Evolutionary conservation across 2,797 vertebrate species (phyloP), one percentile per base, ranked within the genome.

Genomic region (Coccyzus lansbergi): DNA sequence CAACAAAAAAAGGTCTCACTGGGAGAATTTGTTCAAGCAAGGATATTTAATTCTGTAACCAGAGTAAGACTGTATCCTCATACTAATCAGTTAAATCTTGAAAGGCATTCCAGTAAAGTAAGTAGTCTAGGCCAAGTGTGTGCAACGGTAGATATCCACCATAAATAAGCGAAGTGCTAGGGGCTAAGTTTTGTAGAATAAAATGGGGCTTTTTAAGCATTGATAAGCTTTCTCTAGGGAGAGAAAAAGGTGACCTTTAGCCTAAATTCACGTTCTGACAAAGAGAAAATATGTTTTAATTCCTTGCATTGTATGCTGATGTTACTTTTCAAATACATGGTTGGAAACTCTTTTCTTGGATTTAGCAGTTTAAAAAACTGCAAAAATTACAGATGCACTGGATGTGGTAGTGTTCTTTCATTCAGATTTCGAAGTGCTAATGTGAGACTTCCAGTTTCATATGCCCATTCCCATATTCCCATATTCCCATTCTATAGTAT

Each of bases 391-490:
- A 79, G 25, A 22, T 51, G 33, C 20, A 5, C 10, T 90, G 58
- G 17, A 15, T 83, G 6, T 33, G 12, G 18, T 49, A 75, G 18
- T 31, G 49, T 82, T 88, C 48, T 78, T 2, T 70, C 16, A 51
- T 15, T 5, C 24, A 26, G 65, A 51, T 29, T 58, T 79, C 8
- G 7, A 64, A 59, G 31, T 53, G 49, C 11, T 89, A 33, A 8
- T 59, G 31, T 17, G 20, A 64, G 20, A 28, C 25, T 78, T 76
- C 78, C n/a, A 38, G 38, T 38, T 38, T 38, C 38, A 16, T 59
- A 16, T 0, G 0, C 15, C 13, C 14, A 10, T 91, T 55, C 15
- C n/a, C n/a, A n/a, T n/a, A n/a, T n/a, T n/a, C n/a, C n/a, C n/a
- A n/a, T n/a, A n/a, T n/a, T n/a, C n/a, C n/a, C 17, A 78, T 81